Evolutionary conservation across 2,113 vertebrate species (phyloP).

Genomic region (Salvelinus sp.): DNA sequence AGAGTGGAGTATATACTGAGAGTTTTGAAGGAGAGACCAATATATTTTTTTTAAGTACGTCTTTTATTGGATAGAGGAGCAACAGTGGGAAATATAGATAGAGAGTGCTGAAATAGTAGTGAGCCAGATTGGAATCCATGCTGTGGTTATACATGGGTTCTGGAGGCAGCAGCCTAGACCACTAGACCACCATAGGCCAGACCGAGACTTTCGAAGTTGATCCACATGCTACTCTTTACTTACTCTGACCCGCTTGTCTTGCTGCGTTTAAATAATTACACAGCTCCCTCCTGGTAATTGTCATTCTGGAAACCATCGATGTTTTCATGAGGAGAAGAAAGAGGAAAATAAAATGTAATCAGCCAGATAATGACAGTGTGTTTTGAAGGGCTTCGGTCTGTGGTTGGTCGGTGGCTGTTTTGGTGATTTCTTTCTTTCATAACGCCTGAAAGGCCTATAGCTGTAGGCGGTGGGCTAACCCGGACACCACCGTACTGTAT

Average conservation of each 20-base stretch:
- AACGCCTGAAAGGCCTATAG: constrained; percentile 31
- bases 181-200: too few species aligned
- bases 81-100: too few species aligned
- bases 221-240: constrained; percentile 61
- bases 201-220: constrained; percentile 24
- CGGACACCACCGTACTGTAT: constrained; percentile 27
- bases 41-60: too few species aligned
- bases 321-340: constrained; percentile 60
- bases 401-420: constrained; percentile 56
- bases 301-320: constrained; percentile 60
- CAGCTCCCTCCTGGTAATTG: constrained; percentile 69
- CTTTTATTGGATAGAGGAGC: too few species aligned
- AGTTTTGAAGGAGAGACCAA: constrained; percentile 40
- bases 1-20: constrained; percentile 38
- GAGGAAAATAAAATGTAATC: constrained; percentile 48
- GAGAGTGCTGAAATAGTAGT: too few species aligned
- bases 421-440: constrained; percentile 61
- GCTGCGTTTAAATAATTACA: constrained; percentile 73
- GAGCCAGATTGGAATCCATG: too few species aligned
- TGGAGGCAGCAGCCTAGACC: too few species aligned
- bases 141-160: too few species aligned
- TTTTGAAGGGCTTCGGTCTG: constrained; percentile 17
- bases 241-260: constrained; percentile 65
- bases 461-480: constrained; percentile 38
- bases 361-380: constrained; percentile 69